Evolutionary conservation across 2,888 invertebrate genomes (phyloP).

Genomic region (Rhorus exstirpatorius): DNA sequence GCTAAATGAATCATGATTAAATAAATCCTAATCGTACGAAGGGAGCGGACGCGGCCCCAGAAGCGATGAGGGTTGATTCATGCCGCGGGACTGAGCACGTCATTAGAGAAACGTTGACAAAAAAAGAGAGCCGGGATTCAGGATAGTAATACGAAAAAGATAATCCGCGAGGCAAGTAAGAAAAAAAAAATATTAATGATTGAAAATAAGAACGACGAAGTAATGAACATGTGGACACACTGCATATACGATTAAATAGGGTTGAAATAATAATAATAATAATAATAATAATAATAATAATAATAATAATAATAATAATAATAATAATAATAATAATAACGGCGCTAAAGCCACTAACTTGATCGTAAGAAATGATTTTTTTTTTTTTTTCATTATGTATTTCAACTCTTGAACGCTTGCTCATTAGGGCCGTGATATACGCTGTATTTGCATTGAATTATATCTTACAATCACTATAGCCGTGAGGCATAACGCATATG

Average conservation of each 20-base stretch:
- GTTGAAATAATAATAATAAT: too few species aligned
- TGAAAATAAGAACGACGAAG: not conserved
- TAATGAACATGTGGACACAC: not conserved
- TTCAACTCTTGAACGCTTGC: slow-evolving; percentile 4
- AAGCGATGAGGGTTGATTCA: not conserved
- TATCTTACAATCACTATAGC: not conserved
- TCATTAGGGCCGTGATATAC: slow-evolving; percentile 13
- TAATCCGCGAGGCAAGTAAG: not conserved
- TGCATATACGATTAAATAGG: too few species aligned
- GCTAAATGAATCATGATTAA: too few species aligned
- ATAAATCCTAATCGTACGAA: too few species aligned
- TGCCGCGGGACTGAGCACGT: not conserved
- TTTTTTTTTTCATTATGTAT: not conserved
- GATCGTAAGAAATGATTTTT: too few species aligned
- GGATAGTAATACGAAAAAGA: not conserved
- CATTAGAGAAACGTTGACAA: slow-evolving; percentile 1
- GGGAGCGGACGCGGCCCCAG: not conserved
- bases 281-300: too few species aligned
- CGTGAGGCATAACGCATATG: not conserved
- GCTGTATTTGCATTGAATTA: slow-evolving; percentile 20
- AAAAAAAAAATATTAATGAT: too few species aligned
- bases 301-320: too few species aligned
- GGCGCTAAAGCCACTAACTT: too few species aligned
- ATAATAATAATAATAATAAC: too few species aligned
- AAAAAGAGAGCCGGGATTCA: slow-evolving; percentile 15